Conservation (phyloP, 2,888 invertebrate species). For the Ctena decussata region DNA sequence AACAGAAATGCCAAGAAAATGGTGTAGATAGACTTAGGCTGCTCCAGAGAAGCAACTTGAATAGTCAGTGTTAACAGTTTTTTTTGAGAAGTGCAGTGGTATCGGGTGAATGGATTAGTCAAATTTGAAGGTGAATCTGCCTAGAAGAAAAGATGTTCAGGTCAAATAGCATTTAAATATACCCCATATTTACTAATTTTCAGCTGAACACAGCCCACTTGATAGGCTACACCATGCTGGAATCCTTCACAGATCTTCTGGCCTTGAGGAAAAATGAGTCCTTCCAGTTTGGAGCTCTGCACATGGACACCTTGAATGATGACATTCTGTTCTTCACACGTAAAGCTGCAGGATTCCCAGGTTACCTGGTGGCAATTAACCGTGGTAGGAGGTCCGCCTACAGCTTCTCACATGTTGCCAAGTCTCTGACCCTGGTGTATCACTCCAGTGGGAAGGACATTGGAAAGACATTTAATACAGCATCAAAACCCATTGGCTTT, state of each 20-base stretch:
- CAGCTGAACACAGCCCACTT: slow-evolving; percentile 79
- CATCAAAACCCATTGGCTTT: slow-evolving; percentile 49
- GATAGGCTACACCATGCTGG: slow-evolving; percentile 66
- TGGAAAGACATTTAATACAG: slow-evolving; percentile 23
- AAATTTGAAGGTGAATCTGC: no score
- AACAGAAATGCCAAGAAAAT: no score
- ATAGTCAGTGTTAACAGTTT: no score
- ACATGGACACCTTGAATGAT: slow-evolving; percentile 44
- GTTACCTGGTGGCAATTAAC: slow-evolving; percentile 84
- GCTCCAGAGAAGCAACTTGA: no score
- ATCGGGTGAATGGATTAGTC: no score
- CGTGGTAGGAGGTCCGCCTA: slow-evolving; percentile 70
- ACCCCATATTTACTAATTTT: not conserved
- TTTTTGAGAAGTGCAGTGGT: no score
- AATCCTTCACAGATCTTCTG: slow-evolving; percentile 74
- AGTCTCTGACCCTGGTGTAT: slow-evolving; percentile 70
- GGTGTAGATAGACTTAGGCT: no score
- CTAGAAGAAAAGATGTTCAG: no score
- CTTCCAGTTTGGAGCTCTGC: slow-evolving; percentile 82
- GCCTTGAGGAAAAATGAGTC: slow-evolving; percentile 80
- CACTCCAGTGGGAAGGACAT: slow-evolving; percentile 63
- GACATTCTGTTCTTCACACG: slow-evolving; percentile 81
- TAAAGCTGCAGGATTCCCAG: slow-evolving; percentile 82
- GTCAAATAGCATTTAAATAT: no score
- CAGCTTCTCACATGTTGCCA: slow-evolving; percentile 54